Evolutionary conservation across 2,797 vertebrate genomes (phyloP), one percentile per base, ranked within the genome.

Genomic region (Enteromius treurensis): DNA sequence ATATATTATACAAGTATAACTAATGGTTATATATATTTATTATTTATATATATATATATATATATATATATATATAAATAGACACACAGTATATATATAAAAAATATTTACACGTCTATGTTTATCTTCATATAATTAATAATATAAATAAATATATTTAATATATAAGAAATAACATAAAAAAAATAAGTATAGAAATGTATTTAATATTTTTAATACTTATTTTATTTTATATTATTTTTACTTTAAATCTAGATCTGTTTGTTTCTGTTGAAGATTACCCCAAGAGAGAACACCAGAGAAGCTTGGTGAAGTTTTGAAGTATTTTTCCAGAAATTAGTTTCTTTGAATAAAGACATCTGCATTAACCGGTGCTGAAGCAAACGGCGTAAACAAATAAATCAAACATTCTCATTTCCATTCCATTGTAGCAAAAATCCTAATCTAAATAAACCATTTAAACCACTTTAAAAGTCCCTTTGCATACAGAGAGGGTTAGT

Each of bases 381-480:
- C 26, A 21, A 77, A 77, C 3, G 0, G 7, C 37, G n/a, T 47
- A 81, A 71, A 81, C 53, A 75, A 55, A 67, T 42, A n/a, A 32
- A 75, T 82, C n/a, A 76, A 67, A 76, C n/a, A 53, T 51, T 68
- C n/a, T 67, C 4, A 32, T 55, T 76, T 82, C 58, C 47, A 13
- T 53, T 67, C n/a, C 23, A 82, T n/a, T 55, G 23, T 14, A 55
- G 26, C 32, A 55, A 34, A 49, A 80, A n/a, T 55, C 49, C 76
- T 51, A 45, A 23, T 53, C 80, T 53, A 42, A 42, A 76, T 23
- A 53, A 53, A 19, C 23, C 60, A 51, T n/a, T 40, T 47, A 47
- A 47, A 55, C 45, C 15, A 58, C 47, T 82, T 58, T 53, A 60
- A 77, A 26, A 32, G 26, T 64, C 14, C 75, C 64, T 62, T 45